phyloP scores from a whole-genome alignment of 2,888 invertebrate genomes.

The Mesorhabditis belari region DNA sequence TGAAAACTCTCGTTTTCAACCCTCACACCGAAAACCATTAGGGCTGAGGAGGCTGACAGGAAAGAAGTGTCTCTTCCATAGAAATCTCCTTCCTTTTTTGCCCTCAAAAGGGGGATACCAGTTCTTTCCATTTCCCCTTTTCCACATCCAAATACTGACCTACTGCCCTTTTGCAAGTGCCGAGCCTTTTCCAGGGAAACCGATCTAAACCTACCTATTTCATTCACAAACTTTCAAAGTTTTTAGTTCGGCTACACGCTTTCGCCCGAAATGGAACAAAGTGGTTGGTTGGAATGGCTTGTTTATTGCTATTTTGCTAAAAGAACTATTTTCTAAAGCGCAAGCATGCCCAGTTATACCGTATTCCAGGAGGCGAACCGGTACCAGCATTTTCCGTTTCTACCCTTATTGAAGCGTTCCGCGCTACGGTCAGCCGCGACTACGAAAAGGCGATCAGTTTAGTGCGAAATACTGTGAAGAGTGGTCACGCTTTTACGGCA shows the following conservation, averaged over 20 bases:
- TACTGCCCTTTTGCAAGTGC: not conserved
- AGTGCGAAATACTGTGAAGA: not conserved
- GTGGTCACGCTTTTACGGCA: not conserved
- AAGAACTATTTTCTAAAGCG: not conserved
- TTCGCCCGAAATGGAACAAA: not conserved
- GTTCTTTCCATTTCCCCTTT: not conserved
- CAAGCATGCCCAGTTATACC: not conserved
- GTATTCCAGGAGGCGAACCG: not conserved
- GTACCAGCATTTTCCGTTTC: not conserved
- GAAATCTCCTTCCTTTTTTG: too few relatives aligned
- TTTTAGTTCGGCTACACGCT: not conserved
- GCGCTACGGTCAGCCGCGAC: slow-evolving; percentile 31
- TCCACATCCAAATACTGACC: not conserved
- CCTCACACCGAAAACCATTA: too few relatives aligned
- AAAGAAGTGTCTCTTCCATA: too few relatives aligned
- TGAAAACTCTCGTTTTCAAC: too few relatives aligned
- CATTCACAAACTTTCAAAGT: too few relatives aligned
- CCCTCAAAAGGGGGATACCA: too few relatives aligned
- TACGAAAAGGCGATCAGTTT: slow-evolving; percentile 24
- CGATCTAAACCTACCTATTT: not conserved
- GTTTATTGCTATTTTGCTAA: not conserved
- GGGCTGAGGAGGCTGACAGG: too few relatives aligned
- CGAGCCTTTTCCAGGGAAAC: not conserved
- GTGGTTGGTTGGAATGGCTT: not conserved
- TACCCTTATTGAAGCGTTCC: slow-evolving; percentile 26